Percentiles rank a stretch among this genome's conserved stretches.
phyloP scores from a whole-genome alignment of 2,113 vertebrate species.

The human (Homo sapiens) region DNA sequence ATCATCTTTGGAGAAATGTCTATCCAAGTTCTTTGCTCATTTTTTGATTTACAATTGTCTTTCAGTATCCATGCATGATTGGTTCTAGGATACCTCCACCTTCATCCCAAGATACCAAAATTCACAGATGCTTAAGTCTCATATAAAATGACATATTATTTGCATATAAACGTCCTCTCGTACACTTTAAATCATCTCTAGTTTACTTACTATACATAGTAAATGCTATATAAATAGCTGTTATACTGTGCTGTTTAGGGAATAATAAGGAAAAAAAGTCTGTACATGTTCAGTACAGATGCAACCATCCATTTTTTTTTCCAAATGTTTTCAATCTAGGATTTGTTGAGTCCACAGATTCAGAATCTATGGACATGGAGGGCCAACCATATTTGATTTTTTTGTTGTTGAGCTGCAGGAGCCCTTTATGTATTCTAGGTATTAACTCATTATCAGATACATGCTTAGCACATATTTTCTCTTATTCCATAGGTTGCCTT shows the following conservation, averaged over 20 bases:
- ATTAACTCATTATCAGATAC: not conserved
- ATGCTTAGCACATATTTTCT: not conserved
- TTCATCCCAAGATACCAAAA: not conserved
- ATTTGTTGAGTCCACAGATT: too few species aligned
- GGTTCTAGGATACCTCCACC: not conserved
- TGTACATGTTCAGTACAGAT: too few species aligned
- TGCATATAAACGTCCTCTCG: not conserved
- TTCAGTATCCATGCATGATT: not conserved
- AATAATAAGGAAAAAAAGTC: too few species aligned
- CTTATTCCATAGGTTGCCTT: not conserved
- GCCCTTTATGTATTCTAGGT: too few species aligned
- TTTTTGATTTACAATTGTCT: not conserved
- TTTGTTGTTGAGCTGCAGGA: too few species aligned
- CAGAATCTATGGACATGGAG: too few species aligned
- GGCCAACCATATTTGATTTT: too few species aligned
- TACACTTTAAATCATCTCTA: not conserved
- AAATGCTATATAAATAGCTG: too few species aligned
- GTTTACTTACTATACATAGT: too few species aligned
- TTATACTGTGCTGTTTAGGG: too few species aligned
- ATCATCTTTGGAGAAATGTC: not conserved
- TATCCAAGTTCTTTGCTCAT: not conserved
- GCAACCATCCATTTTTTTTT: too few species aligned
- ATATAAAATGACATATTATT: not conserved
- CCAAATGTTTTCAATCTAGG: too few species aligned
- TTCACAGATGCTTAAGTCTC: not conserved